Base-by-base conservation (phyloP, 2,888 invertebrate species). In the Platerodrilus igneus region DNA sequence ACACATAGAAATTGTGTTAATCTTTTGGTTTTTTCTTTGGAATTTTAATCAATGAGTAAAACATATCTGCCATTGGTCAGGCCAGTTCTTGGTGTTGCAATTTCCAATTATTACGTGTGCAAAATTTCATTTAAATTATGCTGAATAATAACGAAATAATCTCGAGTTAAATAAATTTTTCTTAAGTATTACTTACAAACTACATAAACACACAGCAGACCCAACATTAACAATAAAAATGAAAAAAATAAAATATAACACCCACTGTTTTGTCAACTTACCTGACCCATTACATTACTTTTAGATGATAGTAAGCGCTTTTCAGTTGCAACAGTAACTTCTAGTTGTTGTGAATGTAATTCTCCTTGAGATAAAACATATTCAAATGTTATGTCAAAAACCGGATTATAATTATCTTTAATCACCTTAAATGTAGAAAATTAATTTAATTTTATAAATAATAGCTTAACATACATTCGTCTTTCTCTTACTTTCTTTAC, bases 341-440 rank as follows among this genome's bases (percentile, higher is more conserved):
- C 89, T 41, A 94, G 70, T 38, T 83, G 83, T 9, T 84, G 77
- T 27, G 78, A 78, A 56, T 80, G 77, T 35, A 93, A 67, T 63
- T 93, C 93, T 2, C 82, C 83, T 51, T 83, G 78, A 1, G 87
- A 86, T 50, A 93, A 81, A 27, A 83, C 72, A 73, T 90, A 94
- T 64, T 94, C 93, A 62, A 93, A 92, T 52, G 84, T 83, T 62
- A 92, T 89, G 66, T 95, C 93, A 64, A 83, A 95, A 15, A 85
- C 77, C 0, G 94, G 93, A 74, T 88, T 89, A 60, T 91, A 90
- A 61, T 83, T 90, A 66, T 94, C 91, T 63, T 91, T 92, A 45
- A 86, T 71, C 8, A 79, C 77, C 79, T 81, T 47, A 4, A 58
- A 6, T 32, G 29, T 15, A 33, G 9, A 34, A 44, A 30, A 38